Conservation (phyloP, 2,113 vertebrate species). For the Paramisgurnus dabryanus region DNA sequence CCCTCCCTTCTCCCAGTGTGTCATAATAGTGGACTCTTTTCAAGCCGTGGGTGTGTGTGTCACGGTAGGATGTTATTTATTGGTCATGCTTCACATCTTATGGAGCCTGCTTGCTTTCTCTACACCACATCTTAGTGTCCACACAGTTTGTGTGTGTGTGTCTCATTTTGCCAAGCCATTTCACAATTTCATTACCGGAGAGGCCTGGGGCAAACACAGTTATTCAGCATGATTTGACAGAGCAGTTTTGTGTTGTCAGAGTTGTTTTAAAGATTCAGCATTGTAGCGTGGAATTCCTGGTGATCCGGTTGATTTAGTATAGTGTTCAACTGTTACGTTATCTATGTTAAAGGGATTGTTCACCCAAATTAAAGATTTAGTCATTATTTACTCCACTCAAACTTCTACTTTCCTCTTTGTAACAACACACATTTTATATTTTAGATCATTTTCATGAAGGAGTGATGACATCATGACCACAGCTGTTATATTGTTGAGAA, state of each 20-base stretch:
- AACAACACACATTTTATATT: no score
- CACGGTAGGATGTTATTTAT: constrained; percentile 78
- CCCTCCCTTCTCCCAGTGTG: constrained; percentile 52
- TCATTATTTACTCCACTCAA: no score
- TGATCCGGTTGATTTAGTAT: neutral
- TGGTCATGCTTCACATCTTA: constrained; percentile 73
- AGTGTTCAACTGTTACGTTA: neutral
- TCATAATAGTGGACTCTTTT: constrained; percentile 60
- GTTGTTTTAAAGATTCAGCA: constrained; percentile 7
- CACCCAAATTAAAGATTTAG: neutral
- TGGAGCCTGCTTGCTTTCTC: constrained; percentile 71
- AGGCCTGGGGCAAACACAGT: constrained; percentile 36
- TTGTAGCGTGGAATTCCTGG: constrained; percentile 11
- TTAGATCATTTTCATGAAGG: no score
- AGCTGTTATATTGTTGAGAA: no score
- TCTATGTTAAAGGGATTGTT: neutral
- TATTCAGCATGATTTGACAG: constrained; percentile 30
- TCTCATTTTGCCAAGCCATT: constrained; percentile 38
- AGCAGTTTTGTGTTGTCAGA: neutral
- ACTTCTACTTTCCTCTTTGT: no score
- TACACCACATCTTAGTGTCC: constrained; percentile 59
- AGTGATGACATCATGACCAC: no score
- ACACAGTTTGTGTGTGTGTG: constrained; percentile 34
- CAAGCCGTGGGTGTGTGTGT: constrained; percentile 31
- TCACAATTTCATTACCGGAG: constrained; percentile 45